phyloP scores from a whole-genome alignment of 2,888 invertebrate species.

The Odontothrips loti region DNA sequence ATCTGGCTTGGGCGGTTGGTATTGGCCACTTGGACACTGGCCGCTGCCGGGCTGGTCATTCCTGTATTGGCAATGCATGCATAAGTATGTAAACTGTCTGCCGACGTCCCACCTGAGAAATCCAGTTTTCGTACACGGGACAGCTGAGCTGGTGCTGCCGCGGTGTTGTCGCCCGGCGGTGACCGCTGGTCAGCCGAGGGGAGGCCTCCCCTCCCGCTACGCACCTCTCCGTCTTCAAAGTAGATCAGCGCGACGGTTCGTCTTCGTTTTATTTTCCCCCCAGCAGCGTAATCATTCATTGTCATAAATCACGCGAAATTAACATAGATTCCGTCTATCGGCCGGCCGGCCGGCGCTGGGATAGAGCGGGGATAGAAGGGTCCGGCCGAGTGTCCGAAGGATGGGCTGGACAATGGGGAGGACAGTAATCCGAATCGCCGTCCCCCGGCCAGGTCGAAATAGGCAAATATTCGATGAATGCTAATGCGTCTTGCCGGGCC shows the following conservation, averaged over 20 bases:
- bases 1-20: neutral
- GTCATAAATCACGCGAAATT: conserved; percentile 22
- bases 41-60: neutral
- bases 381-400: neutral
- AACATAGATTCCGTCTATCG: neutral
- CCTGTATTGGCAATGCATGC: neutral
- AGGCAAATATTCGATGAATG: conserved; percentile 21
- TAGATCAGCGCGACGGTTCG: conserved; percentile 1
- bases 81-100: neutral
- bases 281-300: neutral
- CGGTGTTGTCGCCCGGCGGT: neutral
- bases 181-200: neutral
- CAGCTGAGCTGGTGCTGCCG: neutral
- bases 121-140: conserved; percentile 14
- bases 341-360: neutral
- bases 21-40: too few species aligned
- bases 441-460: neutral
- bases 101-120: conserved; percentile 15
- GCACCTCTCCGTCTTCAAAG: neutral
- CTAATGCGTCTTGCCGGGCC: neutral
- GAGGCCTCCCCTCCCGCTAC: neutral
- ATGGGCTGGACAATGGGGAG: conserved; percentile 11
- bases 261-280: neutral
- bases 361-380: neutral
- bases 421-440: neutral